Percentiles rank a stretch among this genome's conserved stretches.
These are phyloP conservation scores for Eupithecia subfuscata DNA, from an alignment of 2,888 invertebrate species.

Conservation along the genomic window DNA sequence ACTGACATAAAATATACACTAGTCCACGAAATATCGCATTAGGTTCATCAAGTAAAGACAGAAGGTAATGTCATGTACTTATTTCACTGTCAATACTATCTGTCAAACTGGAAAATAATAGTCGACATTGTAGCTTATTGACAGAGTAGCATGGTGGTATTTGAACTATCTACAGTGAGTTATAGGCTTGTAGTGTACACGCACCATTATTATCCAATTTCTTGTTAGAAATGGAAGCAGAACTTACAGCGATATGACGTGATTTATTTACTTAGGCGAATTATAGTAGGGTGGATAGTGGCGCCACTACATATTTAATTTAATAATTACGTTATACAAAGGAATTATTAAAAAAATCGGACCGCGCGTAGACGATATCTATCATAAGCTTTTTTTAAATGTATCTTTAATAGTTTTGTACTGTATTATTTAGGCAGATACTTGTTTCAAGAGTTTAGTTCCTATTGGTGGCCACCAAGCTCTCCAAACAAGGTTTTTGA, in stretches of 20 bases:
- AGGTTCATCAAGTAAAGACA: constrained; percentile 27
- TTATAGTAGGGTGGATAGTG: no score
- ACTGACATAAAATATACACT: constrained; percentile 22
- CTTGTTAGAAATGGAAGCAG: constrained; percentile 1
- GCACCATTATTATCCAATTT: constrained; percentile 15
- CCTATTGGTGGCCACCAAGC: no score
- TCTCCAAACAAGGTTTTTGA: no score
- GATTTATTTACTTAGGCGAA: constrained; percentile 1
- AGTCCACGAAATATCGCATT: constrained; percentile 22
- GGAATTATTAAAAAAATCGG: no score
- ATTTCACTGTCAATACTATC: constrained; percentile 34
- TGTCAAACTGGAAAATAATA: constrained; percentile 30
- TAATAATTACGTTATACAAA: no score
- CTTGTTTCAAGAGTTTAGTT: no score
- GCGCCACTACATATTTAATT: no score
- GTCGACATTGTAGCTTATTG: constrained; percentile 19
- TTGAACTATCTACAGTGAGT: background rate
- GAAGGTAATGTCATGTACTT: constrained; percentile 33
- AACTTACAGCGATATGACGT: background rate
- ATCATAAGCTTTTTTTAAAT: no score
- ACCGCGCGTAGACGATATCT: no score
- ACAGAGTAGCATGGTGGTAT: constrained; percentile 21
- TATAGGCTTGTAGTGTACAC: constrained; percentile 1
- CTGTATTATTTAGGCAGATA: no score
- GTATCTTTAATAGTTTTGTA: no score